Conservation (phyloP, 2,888 invertebrate genomes). For the Synergus itoensis region DNA sequence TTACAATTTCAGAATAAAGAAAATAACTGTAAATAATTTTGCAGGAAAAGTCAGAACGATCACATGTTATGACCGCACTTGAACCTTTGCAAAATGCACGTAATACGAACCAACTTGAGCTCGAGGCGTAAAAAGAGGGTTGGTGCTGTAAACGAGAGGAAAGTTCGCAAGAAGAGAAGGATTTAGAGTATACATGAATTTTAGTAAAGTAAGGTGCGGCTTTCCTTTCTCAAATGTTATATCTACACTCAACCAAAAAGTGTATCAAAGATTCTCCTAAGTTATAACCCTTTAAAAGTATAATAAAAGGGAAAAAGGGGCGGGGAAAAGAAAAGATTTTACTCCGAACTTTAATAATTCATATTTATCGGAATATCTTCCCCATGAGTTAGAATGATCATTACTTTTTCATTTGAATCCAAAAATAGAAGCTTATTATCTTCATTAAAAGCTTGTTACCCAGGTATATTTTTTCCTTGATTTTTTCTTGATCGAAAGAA, state of each 20-base stretch:
- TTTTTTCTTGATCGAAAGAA: too few species aligned
- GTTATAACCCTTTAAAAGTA: neutral
- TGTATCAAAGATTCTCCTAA: neutral
- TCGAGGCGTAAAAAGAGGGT: neutral
- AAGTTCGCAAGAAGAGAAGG: neutral
- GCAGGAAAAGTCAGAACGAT: neutral
- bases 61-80: slow-evolving; percentile 11
- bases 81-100: slow-evolving; percentile 15
- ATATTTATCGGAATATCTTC: too few species aligned
- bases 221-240: slow-evolving; percentile 20
- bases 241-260: neutral
- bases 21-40: neutral
- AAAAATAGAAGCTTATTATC: too few species aligned
- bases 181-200: slow-evolving; percentile 15
- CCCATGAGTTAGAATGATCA: too few species aligned
- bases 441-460: too few species aligned
- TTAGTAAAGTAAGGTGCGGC: neutral
- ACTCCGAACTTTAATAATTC: too few species aligned
- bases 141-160: slow-evolving; percentile 1
- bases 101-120: slow-evolving; percentile 6
- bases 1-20: too few species aligned
- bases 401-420: too few species aligned
- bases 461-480: too few species aligned
- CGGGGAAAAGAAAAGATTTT: too few species aligned
- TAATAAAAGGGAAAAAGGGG: too few species aligned